Conservation (phyloP, 2,888 invertebrate genomes). For the Penaeus monodon region DNA sequence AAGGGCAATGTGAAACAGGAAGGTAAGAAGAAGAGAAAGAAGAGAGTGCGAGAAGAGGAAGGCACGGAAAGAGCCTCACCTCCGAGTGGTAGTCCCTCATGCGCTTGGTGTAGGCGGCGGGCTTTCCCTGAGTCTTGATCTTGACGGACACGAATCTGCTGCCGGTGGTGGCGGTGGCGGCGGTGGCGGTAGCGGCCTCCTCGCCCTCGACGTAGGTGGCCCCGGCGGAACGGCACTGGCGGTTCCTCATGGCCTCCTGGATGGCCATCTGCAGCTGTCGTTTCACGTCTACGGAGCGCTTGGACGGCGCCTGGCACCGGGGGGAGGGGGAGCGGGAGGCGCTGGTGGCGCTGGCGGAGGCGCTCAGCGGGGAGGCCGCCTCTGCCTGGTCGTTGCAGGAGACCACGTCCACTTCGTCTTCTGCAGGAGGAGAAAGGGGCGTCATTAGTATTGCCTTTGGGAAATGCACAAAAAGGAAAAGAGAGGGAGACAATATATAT, state of each 20-base stretch:
- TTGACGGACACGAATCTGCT: constrained; percentile 46
- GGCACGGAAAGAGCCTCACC: constrained; percentile 3
- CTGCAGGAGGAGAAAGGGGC: constrained; percentile 10
- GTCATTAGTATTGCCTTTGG: not conserved
- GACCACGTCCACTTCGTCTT: constrained; percentile 54
- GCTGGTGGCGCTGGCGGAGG: not conserved
- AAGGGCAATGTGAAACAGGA: too few species aligned
- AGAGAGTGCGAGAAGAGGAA: too few species aligned
- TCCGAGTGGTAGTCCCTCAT: constrained; percentile 56
- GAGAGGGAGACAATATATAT: too few species aligned
- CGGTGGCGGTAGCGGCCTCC: constrained; percentile 8
- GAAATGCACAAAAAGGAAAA: not conserved
- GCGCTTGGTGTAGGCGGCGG: constrained; percentile 54
- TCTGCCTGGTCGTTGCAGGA: constrained; percentile 38
- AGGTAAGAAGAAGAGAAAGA: too few species aligned
- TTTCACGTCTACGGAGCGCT: constrained; percentile 37
- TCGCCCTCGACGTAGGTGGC: not conserved
- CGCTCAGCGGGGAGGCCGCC: not conserved
- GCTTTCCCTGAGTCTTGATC: constrained; percentile 57
- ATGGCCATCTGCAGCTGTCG: constrained; percentile 47
- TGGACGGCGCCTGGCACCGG: constrained; percentile 8
- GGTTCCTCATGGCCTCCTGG: constrained; percentile 49
- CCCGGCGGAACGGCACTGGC: constrained; percentile 18
- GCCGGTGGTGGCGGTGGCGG: not conserved
- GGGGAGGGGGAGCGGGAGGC: not conserved